Base-by-base conservation (phyloP, 2,888 invertebrate species). In the Petrophora chlorosata region DNA sequence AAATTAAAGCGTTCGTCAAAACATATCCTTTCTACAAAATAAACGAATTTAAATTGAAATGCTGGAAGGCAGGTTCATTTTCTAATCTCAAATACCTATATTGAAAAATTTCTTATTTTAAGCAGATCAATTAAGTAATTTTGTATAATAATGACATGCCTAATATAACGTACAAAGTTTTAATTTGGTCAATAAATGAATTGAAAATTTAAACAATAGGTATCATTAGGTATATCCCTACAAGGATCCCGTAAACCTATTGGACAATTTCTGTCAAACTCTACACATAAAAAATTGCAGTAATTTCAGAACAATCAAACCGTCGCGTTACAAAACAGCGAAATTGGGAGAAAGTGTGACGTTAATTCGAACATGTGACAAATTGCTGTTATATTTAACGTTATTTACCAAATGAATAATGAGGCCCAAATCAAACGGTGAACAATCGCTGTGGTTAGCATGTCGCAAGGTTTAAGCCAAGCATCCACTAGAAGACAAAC, bases 291-390 rank as follows among this genome's bases (percentile, higher is more conserved):
- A 68, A 68, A 71, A 78, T 74, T 68, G 74, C 66, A 58, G 73
- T 67, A 72, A 79, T 78, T 75, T 68, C 2, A 29, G 62, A 57
- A 60, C 73, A 77, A 77, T 78, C 79, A 82, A 75, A 78, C 63
- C 67, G 81, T 85, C 82, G 72, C 61, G 63, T 77, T 74, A 75
- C 76, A 75, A 79, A 74, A 82, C 77, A 70, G 65, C 76, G 67
- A 80, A 84, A 85, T 84, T 82, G 70, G 83, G 85, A 73, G 85
- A 88, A 87, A 87, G 88, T 87, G 80, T 83, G 84, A 85, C 85
- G 73, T 67, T 84, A 84, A 85, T 85, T 59, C 49, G 17, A 44
- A 33, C 76, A 75, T 78, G 78, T 88, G 87, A 88, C 85, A 85
- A 88, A 88, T 85, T 80, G 73, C 70, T 67, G 72, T 68, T 77